phyloP scores from a whole-genome alignment of 2,797 vertebrate species.

The Lepus townsendii region DNA sequence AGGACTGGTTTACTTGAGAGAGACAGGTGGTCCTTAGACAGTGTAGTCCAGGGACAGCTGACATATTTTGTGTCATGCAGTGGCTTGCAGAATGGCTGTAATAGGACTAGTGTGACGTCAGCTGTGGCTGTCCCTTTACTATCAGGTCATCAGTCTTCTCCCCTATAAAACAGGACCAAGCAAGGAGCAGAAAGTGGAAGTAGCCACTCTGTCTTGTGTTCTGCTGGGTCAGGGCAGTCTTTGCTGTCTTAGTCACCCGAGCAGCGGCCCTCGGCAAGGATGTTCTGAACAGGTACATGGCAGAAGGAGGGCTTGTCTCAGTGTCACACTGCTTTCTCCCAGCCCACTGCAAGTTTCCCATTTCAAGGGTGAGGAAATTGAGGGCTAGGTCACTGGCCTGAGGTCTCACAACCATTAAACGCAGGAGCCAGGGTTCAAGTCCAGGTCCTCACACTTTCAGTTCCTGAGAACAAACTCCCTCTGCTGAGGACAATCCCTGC shows the following conservation, averaged over 20 bases:
- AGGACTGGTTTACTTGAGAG: neutral
- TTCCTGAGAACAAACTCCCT: neutral
- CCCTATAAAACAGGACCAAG: neutral
- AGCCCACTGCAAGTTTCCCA: neutral
- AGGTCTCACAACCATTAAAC: neutral
- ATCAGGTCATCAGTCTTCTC: neutral
- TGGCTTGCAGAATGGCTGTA: neutral
- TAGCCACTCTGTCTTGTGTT: neutral
- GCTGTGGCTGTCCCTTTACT: neutral
- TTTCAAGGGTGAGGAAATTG: neutral
- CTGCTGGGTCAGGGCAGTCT: neutral
- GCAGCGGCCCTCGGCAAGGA: neutral
- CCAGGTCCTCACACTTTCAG: neutral
- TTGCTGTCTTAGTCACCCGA: neutral
- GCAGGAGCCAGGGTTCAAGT: neutral
- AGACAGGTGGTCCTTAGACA: neutral
- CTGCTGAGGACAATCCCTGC: neutral
- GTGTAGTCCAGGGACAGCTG: neutral
- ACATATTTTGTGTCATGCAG: neutral
- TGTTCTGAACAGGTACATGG: neutral
- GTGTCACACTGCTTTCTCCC: neutral
- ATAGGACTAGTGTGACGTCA: neutral
- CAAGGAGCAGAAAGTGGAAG: neutral
- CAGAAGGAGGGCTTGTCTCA: neutral
- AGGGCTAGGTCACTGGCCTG: neutral